These are phyloP conservation scores for Paramormyrops hopkinsi DNA, from an alignment of 2,797 vertebrate genomes.

Conservation along the genomic window DNA sequence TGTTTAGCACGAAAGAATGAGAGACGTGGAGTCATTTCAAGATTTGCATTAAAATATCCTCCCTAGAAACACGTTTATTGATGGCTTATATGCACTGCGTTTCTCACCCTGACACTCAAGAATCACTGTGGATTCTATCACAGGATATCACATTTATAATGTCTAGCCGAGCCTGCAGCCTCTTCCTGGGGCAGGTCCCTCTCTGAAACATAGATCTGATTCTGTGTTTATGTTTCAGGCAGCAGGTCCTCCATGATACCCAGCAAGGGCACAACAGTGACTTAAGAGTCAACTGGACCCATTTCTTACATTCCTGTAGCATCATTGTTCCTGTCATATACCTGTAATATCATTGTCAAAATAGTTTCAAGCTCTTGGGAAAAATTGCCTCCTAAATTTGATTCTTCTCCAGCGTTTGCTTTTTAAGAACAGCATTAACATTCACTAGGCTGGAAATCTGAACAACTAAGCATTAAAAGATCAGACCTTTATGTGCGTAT, in stretches of 20 bases:
- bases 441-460: background rate
- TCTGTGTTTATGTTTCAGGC: background rate
- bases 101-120: background rate
- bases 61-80: background rate
- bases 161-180: background rate
- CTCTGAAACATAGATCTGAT: background rate
- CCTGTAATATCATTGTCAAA: background rate
- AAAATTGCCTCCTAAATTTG: background rate
- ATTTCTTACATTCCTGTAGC: background rate
- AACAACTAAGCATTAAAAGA: background rate
- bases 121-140: background rate
- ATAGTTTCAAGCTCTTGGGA: background rate
- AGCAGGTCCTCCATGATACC: background rate
- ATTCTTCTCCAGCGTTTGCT: background rate
- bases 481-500: background rate
- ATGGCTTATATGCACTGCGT: background rate
- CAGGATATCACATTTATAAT: background rate
- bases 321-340: background rate
- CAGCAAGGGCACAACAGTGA: background rate
- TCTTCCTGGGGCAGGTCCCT: background rate
- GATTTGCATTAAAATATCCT: conserved; percentile 2
- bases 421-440: background rate
- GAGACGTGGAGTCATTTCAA: conserved; percentile 17
- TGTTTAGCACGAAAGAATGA: conserved; percentile 9
- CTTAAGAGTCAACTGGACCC: background rate